These are phyloP conservation scores for Regulus satrapa DNA, from an alignment of 2,113 vertebrate species.

Conservation along the genomic window DNA sequence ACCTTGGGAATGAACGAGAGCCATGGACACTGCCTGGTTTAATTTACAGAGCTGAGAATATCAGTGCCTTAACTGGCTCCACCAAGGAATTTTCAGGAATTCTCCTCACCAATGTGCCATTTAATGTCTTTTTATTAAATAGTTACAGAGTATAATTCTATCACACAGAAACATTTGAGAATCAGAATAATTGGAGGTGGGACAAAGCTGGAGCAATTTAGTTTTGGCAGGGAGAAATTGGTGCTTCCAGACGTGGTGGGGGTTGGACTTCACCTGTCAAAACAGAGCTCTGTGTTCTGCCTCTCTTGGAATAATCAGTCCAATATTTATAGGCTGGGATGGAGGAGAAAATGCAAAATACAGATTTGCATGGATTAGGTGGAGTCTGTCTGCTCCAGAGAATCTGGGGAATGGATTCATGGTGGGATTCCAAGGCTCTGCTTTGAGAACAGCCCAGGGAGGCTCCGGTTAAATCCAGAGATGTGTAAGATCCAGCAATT, in stretches of 20 bases:
- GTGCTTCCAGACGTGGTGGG: background rate
- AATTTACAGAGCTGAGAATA: background rate
- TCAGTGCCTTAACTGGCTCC: background rate
- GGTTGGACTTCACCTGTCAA: background rate
- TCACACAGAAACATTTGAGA: background rate
- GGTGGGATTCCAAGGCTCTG: background rate
- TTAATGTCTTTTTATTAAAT: background rate
- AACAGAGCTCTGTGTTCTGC: background rate
- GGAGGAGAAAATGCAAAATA: background rate
- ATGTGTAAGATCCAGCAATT: background rate
- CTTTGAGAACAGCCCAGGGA: background rate
- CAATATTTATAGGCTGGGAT: background rate
- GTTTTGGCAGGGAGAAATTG: background rate
- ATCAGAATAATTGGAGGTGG: background rate
- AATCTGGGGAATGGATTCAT: accelerated
- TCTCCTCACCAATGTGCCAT: background rate
- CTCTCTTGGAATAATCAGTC: background rate
- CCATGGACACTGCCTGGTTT: background rate
- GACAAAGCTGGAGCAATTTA: background rate
- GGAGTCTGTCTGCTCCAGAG: background rate
- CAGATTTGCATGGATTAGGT: background rate
- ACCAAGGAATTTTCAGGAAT: background rate
- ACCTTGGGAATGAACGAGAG: background rate
- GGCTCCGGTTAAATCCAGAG: background rate
- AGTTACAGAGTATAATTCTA: background rate